Evolutionary conservation across 2,113 vertebrate genomes (phyloP).

Genomic region (Glareola pratincola): DNA sequence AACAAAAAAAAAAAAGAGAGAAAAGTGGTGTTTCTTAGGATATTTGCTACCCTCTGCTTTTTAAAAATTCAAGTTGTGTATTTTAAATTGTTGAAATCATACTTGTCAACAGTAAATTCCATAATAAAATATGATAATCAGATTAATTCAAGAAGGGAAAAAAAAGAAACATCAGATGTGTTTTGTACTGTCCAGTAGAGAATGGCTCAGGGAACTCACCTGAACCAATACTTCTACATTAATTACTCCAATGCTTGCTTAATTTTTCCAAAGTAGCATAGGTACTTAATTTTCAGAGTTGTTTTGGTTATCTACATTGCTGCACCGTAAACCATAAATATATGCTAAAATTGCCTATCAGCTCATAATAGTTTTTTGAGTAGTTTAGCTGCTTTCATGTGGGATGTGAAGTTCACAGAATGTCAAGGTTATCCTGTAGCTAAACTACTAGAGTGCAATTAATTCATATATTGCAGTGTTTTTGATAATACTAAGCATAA

Average conservation of each 20-base stretch:
- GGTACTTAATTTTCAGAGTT: not conserved
- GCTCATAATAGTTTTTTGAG: not conserved
- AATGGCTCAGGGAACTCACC: not conserved
- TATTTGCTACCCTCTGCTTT: not conserved
- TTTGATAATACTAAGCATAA: constrained; percentile 17
- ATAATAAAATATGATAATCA: not conserved
- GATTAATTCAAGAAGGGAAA: not conserved
- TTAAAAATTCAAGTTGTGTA: not conserved
- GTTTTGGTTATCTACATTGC: not conserved
- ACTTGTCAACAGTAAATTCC: not conserved
- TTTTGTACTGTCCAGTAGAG: not conserved
- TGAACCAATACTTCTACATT: not conserved
- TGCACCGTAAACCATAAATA: not conserved
- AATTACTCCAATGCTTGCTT: not conserved
- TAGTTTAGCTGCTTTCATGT: constrained; percentile 30
- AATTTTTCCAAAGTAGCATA: not conserved
- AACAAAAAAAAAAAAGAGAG: not conserved
- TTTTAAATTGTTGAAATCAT: not conserved
- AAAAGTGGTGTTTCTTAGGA: not conserved
- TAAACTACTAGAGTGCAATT: constrained; percentile 9
- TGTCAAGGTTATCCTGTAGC: constrained; percentile 31
- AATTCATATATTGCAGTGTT: constrained; percentile 19
- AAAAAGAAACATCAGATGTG: not conserved
- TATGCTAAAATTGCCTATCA: not conserved
- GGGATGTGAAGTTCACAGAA: constrained; percentile 29